Conservation (phyloP, 2,113 vertebrate species). For the Silurus meridionalis region DNA sequence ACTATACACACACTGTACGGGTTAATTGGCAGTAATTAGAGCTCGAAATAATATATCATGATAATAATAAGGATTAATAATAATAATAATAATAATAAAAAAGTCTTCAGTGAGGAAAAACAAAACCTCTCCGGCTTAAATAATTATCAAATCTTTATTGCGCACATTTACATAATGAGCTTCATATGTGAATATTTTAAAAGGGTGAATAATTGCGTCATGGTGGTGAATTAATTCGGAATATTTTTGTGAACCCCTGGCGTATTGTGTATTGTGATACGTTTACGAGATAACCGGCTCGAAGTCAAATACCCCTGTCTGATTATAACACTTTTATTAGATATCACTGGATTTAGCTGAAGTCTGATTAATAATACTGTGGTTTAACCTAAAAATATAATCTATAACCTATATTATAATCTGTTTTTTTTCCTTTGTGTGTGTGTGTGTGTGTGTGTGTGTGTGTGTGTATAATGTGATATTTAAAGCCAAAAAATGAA, state of each 20-base stretch:
- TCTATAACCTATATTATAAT: not conserved
- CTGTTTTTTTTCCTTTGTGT: not conserved
- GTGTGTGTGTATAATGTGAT: not conserved
- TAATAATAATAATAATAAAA: not conserved
- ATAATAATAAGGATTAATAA: not conserved
- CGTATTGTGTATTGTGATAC: not conserved
- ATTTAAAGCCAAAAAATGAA: not conserved
- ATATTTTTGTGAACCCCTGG: not conserved
- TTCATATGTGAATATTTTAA: not conserved
- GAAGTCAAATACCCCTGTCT: not conserved
- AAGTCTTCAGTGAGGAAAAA: not conserved
- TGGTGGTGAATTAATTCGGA: not conserved
- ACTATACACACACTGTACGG: too few relatives aligned
- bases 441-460: not conserved
- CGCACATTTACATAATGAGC: slow-evolving; percentile 7
- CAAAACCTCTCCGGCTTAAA: not conserved
- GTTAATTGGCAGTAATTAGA: too few relatives aligned
- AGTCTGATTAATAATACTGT: not conserved
- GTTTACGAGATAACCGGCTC: not conserved
- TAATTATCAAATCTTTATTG: not conserved
- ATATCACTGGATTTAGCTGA: not conserved
- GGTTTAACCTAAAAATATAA: not conserved
- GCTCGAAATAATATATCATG: too few relatives aligned
- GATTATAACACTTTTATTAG: not conserved
- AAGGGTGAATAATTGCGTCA: not conserved